Evolutionary conservation across 2,888 invertebrate species (phyloP).

Genomic region (Pogonocherus hispidulus): DNA sequence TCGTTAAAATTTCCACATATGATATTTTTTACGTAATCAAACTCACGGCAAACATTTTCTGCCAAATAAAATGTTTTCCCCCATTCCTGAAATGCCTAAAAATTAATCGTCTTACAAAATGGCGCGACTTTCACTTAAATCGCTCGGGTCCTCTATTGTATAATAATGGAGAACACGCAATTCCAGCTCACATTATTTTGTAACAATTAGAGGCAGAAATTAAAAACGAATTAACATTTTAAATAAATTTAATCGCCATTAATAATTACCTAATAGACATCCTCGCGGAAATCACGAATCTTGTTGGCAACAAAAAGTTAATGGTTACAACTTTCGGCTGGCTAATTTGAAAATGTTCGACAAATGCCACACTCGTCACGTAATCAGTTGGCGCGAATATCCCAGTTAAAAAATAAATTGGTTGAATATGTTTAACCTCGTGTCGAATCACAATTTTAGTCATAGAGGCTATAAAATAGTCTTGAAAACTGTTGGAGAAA

Average conservation of each 20-base stretch:
- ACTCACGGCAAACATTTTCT: too few relatives aligned
- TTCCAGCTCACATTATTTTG: background rate
- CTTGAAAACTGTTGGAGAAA: too few relatives aligned
- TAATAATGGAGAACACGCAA: slow-evolving; percentile 4
- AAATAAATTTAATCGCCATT: background rate
- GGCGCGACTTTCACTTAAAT: background rate
- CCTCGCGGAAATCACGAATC: slow-evolving; percentile 6
- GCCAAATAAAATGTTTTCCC: background rate
- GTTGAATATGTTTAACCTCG: too few relatives aligned
- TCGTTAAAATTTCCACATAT: too few relatives aligned
- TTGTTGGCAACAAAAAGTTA: background rate
- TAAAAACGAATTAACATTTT: slow-evolving; percentile 4
- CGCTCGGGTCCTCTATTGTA: background rate
- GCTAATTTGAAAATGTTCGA: background rate
- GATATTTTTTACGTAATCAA: too few relatives aligned
- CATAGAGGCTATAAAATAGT: too few relatives aligned
- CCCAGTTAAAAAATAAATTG: background rate
- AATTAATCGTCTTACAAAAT: background rate
- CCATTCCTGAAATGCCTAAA: background rate
- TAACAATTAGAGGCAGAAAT: background rate
- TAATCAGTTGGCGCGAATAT: background rate
- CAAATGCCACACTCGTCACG: background rate
- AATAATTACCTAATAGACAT: background rate
- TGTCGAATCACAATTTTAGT: too few relatives aligned
- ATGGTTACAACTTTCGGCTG: background rate